Evolutionary conservation across 2,888 invertebrate genomes (phyloP).

Genomic region (Eulithis testata): DNA sequence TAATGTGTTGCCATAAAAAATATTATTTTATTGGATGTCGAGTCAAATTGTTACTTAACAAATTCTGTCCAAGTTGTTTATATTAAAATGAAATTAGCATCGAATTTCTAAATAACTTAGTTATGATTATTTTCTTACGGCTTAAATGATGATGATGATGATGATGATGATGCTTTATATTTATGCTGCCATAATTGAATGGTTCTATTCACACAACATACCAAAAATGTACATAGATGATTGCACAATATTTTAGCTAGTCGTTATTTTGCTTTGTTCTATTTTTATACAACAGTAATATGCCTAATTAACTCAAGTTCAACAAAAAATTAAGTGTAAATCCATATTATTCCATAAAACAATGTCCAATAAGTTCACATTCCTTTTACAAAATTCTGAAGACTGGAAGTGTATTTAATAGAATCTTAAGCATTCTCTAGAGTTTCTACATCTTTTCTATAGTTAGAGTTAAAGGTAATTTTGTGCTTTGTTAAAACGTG

Average conservation of each 20-base stretch:
- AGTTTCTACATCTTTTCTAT: conserved; percentile 18
- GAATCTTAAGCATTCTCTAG: conserved; percentile 19
- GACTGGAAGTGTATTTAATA: conserved; percentile 35
- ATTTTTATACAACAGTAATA: conserved; percentile 18
- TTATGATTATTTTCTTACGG: conserved; percentile 10
- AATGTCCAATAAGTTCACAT: conserved; percentile 29
- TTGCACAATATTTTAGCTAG: conserved; percentile 60
- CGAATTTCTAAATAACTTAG: conserved; percentile 33
- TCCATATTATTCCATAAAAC: not conserved
- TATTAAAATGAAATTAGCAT: conserved; percentile 26
- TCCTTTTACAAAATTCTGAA: conserved; percentile 35
- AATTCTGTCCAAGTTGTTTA: conserved; percentile 59
- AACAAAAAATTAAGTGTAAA: not conserved
- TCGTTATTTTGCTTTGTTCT: conserved; percentile 44
- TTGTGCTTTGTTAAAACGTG: conserved; percentile 20
- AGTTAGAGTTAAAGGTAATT: conserved; percentile 9
- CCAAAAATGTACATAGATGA: conserved; percentile 73
- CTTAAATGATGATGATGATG: too few species aligned
- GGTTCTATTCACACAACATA: conserved; percentile 47
- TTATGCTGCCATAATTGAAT: conserved; percentile 32
- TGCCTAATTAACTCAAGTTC: not conserved
- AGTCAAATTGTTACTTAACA: conserved; percentile 56
- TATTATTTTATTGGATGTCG: conserved; percentile 37
- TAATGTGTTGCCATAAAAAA: conserved; percentile 60
- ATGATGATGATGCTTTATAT: conserved; percentile 17